These are phyloP conservation scores for Drosophila kurseongensis DNA, from an alignment of 1,140 invertebrate genomes.

Conservation along the genomic window DNA sequence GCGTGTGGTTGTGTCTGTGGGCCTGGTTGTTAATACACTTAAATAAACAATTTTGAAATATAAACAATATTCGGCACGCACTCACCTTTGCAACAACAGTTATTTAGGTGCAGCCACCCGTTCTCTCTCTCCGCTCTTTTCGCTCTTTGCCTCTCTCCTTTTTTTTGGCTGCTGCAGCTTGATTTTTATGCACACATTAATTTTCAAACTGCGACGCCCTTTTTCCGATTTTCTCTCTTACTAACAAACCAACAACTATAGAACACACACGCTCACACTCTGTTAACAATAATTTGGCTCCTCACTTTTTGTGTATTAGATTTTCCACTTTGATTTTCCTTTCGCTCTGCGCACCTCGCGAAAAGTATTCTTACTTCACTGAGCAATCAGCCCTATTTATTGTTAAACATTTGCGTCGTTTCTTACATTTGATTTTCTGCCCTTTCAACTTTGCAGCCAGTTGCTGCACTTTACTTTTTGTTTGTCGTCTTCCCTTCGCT, in stretches of 20 bases:
- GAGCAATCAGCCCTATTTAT: conserved; percentile 12
- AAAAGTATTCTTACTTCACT: neutral
- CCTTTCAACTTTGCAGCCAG: conserved; percentile 5
- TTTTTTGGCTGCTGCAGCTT: conserved; percentile 56
- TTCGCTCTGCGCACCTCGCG: conserved; percentile 31
- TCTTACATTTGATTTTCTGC: conserved; percentile 19
- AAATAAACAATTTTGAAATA: conserved; percentile 38
- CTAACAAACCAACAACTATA: conserved; percentile 45
- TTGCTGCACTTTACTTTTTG: conserved; percentile 26
- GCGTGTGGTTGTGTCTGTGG: conserved; percentile 13
- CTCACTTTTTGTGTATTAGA: conserved; percentile 57
- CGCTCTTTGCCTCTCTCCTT: conserved; percentile 24
- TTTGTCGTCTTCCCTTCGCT: neutral
- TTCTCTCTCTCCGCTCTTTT: conserved; percentile 18
- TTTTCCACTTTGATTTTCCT: conserved; percentile 52
- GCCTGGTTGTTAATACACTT: conserved; percentile 10
- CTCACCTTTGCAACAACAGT: conserved; percentile 63
- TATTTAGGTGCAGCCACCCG: conserved; percentile 33
- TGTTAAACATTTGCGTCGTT: conserved; percentile 20
- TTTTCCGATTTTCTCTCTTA: conserved; percentile 58
- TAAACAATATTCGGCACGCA: conserved; percentile 76
- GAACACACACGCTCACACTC: conserved; percentile 18
- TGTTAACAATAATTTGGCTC: conserved; percentile 61
- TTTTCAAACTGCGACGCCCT: conserved; percentile 72
- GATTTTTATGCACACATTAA: conserved; percentile 59